Percentiles rank a stretch among this genome's conserved stretches.
These are phyloP conservation scores for Odontomachus brunneus DNA, from an alignment of 1,140 invertebrate species.

Conservation along the genomic window DNA sequence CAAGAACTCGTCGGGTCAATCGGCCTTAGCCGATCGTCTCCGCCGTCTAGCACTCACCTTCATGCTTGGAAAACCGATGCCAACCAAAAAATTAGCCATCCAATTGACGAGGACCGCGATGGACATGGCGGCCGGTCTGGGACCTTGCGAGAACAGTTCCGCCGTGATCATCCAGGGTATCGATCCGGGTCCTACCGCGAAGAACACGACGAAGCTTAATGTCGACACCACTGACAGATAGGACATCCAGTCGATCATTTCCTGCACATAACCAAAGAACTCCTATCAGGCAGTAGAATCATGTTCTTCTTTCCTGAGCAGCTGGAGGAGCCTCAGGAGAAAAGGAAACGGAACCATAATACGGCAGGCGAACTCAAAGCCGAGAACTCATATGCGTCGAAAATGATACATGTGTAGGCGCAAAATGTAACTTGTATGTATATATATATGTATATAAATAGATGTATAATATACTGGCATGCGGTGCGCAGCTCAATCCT, in stretches of 20 bases:
- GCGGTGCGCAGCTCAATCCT: constrained; percentile 83
- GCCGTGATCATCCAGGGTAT: constrained; percentile 99
- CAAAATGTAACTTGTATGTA: constrained; percentile 45
- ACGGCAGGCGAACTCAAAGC: constrained; percentile 58
- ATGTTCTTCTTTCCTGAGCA: constrained; percentile 85
- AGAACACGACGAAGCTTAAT: constrained; percentile 98
- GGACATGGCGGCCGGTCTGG: constrained; percentile 98
- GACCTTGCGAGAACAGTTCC: constrained; percentile 98
- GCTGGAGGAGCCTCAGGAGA: constrained; percentile 84
- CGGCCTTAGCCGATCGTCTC: neutral
- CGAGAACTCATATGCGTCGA: constrained; percentile 41
- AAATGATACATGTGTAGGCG: constrained; percentile 15
- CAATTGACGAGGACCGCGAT: constrained; percentile 99
- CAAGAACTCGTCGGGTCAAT: no score
- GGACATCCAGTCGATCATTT: constrained; percentile 99
- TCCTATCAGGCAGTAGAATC: constrained; percentile 90
- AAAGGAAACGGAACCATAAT: constrained; percentile 54
- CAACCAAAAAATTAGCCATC: constrained; percentile 98
- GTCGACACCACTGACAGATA: constrained; percentile 97
- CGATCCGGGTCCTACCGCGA: constrained; percentile 97
- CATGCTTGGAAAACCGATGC: constrained; percentile 97
- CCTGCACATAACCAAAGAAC: constrained; percentile 97
- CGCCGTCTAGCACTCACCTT: constrained; percentile 87
- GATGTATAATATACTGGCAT: constrained; percentile 64
- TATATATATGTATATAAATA: no score